Conservation (phyloP, 2,113 vertebrate genomes). For the Xenus cinereus region DNA sequence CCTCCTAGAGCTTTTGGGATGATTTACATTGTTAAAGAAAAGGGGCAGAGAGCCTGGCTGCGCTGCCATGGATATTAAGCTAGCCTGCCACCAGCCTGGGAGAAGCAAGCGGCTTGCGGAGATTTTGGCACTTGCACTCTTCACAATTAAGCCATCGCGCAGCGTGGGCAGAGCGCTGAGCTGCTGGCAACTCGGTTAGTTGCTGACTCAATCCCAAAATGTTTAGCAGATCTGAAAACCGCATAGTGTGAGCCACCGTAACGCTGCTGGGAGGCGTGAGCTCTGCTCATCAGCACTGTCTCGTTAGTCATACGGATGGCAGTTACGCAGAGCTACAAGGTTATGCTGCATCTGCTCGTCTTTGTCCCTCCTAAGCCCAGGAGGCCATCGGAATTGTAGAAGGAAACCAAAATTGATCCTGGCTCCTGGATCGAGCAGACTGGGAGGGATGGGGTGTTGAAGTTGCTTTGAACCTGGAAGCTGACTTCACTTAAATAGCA, state of each 20-base stretch:
- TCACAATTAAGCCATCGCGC: neutral
- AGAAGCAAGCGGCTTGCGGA: rapidly evolving
- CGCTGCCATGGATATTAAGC: rapidly evolving
- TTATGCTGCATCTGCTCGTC: rapidly evolving
- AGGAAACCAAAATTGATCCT: neutral
- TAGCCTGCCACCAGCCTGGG: neutral
- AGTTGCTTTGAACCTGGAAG: neutral
- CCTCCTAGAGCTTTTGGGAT: neutral
- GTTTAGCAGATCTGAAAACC: neutral
- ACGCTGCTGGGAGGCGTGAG: neutral
- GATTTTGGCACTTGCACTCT: neutral
- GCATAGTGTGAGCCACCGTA: neutral
- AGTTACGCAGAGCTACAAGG: rapidly evolving
- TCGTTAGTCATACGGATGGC: rapidly evolving
- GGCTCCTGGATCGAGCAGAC: neutral
- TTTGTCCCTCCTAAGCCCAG: neutral
- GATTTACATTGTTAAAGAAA: neutral
- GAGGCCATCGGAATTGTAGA: neutral
- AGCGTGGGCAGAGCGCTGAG: neutral
- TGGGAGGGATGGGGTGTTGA: neutral
- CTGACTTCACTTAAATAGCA: neutral
- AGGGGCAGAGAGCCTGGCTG: neutral
- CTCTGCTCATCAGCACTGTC: neutral
- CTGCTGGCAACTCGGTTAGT: neutral
- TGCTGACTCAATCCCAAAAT: neutral